A percentile compares a stretch with the other conserved stretches of the same genome.
These are phyloP conservation scores for Vulpes ferrilata DNA, from an alignment of 2,113 vertebrate species.

Conservation along the genomic window DNA sequence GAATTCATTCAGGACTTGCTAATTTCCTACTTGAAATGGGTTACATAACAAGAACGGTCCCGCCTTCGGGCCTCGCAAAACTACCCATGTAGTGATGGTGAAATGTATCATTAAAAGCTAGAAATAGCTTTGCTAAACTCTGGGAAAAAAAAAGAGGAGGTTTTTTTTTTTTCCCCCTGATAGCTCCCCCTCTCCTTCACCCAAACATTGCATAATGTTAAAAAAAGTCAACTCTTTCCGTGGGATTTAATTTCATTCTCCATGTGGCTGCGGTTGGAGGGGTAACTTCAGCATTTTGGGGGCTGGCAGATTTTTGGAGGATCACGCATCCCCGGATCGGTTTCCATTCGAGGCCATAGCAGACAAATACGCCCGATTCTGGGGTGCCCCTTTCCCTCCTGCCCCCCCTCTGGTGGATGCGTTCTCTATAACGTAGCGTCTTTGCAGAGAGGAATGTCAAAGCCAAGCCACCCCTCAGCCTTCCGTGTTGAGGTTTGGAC, in stretches of 20 bases:
- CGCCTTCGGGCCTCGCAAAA: constrained; percentile 84
- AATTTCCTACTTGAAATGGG: constrained; percentile 88
- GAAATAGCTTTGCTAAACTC: constrained; percentile 88
- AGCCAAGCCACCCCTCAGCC: background rate
- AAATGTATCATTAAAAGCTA: constrained; percentile 88
- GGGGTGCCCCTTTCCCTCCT: constrained; percentile 24
- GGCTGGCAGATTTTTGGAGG: constrained; percentile 86
- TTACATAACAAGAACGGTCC: constrained; percentile 87
- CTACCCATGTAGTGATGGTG: constrained; percentile 82
- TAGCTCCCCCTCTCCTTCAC: constrained; percentile 80
- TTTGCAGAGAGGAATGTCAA: background rate
- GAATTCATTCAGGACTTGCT: constrained; percentile 88
- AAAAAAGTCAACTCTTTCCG: constrained; percentile 90
- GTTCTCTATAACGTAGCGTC: background rate
- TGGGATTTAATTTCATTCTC: constrained; percentile 86
- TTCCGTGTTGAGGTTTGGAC: constrained; percentile 10
- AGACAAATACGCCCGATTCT: constrained; percentile 31
- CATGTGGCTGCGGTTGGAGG: constrained; percentile 87
- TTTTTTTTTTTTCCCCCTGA: constrained; percentile 68
- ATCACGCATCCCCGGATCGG: constrained; percentile 83
- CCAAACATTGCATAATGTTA: constrained; percentile 90
- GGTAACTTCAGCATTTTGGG: constrained; percentile 84
- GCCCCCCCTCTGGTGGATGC: background rate
- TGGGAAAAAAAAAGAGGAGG: constrained; percentile 82
- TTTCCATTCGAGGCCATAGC: constrained; percentile 81